phyloP scores from a whole-genome alignment of 2,113 vertebrate species.

The Macroglossus sobrinus region DNA sequence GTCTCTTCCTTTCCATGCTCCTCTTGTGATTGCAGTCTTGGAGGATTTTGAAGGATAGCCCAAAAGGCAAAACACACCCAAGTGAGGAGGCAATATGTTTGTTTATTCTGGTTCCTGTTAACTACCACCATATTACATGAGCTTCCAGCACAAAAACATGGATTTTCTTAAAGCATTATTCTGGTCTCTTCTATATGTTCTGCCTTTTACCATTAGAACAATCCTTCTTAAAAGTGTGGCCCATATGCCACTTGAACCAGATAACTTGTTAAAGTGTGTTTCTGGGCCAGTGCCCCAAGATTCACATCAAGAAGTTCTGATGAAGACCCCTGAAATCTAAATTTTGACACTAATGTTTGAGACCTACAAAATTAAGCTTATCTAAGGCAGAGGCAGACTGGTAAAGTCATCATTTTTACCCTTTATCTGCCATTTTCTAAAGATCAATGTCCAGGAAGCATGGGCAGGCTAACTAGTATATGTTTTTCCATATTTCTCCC shows the following conservation, averaged over 20 bases:
- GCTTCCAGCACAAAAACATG: conserved; percentile 28
- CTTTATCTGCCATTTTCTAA: not conserved
- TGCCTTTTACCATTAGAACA: not conserved
- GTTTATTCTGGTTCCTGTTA: conserved; percentile 68
- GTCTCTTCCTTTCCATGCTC: not conserved
- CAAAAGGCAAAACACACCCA: conserved; percentile 55
- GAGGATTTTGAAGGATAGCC: conserved; percentile 50
- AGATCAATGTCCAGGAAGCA: not conserved
- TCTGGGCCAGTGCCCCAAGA: not conserved
- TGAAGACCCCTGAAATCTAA: not conserved
- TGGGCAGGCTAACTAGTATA: not conserved
- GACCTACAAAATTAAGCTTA: not conserved
- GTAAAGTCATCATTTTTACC: not conserved
- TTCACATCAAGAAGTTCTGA: not conserved
- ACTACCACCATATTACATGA: conserved; percentile 58
- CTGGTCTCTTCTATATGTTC: not conserved
- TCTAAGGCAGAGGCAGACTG: not conserved
- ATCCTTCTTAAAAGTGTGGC: not conserved
- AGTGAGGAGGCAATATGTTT: conserved; percentile 64
- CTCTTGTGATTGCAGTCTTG: conserved; percentile 20
- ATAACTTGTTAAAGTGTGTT: not conserved
- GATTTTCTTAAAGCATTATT: not conserved
- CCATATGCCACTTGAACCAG: not conserved
- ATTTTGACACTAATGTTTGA: not conserved
- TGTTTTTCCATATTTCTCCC: not conserved